These are phyloP conservation scores for Zosterops japonicus DNA, from an alignment of 2,113 vertebrate species.

Conservation along the genomic window DNA sequence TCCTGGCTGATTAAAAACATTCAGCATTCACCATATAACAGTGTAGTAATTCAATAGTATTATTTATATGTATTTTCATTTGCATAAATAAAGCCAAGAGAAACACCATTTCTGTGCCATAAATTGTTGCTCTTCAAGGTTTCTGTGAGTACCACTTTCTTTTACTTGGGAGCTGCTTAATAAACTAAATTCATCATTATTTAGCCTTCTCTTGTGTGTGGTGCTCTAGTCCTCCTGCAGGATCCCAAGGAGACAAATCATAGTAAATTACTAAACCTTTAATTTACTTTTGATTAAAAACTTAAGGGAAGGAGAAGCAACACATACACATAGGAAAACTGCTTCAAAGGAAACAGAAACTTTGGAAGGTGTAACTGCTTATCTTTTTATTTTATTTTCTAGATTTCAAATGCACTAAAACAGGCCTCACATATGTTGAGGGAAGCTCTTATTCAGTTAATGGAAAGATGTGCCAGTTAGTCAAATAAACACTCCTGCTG, in stretches of 20 bases:
- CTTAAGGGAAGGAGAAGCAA: background rate
- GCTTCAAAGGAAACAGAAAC: background rate
- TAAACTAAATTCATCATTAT: conserved; percentile 47
- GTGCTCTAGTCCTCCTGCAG: conserved; percentile 7
- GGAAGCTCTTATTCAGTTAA: background rate
- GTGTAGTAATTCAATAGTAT: conserved; percentile 39
- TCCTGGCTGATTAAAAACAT: conserved; percentile 28
- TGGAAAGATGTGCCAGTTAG: background rate
- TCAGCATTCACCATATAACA: conserved; percentile 30
- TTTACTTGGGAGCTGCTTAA: conserved; percentile 41
- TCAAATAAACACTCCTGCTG: background rate
- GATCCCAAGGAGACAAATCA: conserved; percentile 52
- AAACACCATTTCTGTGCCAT: background rate
- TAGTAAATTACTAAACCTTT: conserved; percentile 52
- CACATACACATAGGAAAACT: background rate
- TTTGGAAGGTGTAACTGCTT: background rate
- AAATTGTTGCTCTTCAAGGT: conserved; percentile 22
- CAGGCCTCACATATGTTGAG: background rate
- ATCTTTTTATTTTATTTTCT: background rate
- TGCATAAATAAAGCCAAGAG: conserved; percentile 51
- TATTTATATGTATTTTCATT: conserved; percentile 19
- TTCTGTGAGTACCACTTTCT: conserved; percentile 18
- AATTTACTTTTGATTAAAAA: conserved; percentile 39
- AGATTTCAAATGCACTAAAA: background rate
- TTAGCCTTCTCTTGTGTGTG: background rate